These are phyloP conservation scores for Formicarius rufipectus DNA, from an alignment of 2,113 vertebrate genomes.

Conservation along the genomic window DNA sequence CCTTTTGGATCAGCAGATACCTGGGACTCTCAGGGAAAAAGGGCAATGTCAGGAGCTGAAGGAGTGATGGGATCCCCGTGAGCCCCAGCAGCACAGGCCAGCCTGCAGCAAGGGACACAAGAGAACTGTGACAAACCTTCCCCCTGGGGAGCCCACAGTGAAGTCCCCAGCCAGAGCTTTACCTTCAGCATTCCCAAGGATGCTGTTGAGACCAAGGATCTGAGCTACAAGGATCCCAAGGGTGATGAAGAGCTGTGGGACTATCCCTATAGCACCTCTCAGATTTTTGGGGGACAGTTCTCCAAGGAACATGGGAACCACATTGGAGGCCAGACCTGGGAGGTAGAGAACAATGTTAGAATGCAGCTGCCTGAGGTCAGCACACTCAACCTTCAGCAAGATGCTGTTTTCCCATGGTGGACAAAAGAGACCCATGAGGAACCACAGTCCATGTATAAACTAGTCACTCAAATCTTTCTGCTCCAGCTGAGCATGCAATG, in stretches of 20 bases:
- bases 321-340: conserved; percentile 90
- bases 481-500: background rate
- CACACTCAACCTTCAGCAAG: background rate
- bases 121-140: background rate
- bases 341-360: background rate
- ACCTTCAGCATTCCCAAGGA: conserved; percentile 84
- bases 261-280: conserved; percentile 84
- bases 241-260: conserved; percentile 93
- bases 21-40: conserved; percentile 92
- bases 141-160: background rate
- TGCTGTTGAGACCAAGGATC: conserved; percentile 80
- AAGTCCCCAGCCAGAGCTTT: background rate
- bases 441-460: background rate
- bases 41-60: conserved; percentile 85
- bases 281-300: conserved; percentile 91
- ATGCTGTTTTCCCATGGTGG: background rate
- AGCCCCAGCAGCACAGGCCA: conserved; percentile 88
- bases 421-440: background rate
- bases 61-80: conserved; percentile 82
- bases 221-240: conserved; percentile 89
- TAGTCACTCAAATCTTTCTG: background rate
- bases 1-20: conserved; percentile 87
- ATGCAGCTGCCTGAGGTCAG: background rate
- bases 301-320: conserved; percentile 97
- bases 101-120: conserved; percentile 63